phyloP scores from a whole-genome alignment of 2,888 invertebrate genomes.

The Drosophila eohydei region DNA sequence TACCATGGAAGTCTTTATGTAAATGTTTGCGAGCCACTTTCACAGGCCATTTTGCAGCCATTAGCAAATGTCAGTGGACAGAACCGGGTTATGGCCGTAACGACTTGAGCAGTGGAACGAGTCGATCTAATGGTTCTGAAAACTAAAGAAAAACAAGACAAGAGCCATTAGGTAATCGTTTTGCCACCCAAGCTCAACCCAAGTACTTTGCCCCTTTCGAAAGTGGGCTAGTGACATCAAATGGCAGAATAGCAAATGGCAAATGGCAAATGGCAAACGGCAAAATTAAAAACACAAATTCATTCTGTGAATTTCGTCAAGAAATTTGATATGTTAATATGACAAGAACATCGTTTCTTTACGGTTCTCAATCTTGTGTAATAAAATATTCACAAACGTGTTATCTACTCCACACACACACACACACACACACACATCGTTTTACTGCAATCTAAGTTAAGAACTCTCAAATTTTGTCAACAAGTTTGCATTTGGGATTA shows the following conservation, averaged over 20 bases:
- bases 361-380: not conserved
- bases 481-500: constrained; percentile 26
- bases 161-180: constrained; percentile 26
- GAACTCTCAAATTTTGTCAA: constrained; percentile 12
- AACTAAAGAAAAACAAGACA: constrained; percentile 13
- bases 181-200: constrained; percentile 12
- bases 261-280: not conserved
- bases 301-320: constrained; percentile 6
- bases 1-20: constrained; percentile 33
- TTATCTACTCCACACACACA: not conserved
- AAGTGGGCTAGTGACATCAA: constrained; percentile 12
- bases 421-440: not conserved
- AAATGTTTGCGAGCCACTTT: constrained; percentile 25
- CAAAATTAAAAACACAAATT: not conserved
- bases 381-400: not conserved
- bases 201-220: constrained; percentile 8
- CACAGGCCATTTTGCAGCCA: constrained; percentile 26
- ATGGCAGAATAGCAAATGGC: not conserved
- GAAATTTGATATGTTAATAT: constrained; percentile 5
- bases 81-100: constrained; percentile 23
- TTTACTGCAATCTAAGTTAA: not conserved
- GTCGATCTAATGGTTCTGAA: constrained; percentile 24
- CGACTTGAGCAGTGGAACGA: constrained; percentile 9
- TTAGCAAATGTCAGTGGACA: constrained; percentile 30
- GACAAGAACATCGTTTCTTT: not conserved